Base-by-base conservation (phyloP, 2,797 vertebrate genomes). In the Malurus splendens region DNA sequence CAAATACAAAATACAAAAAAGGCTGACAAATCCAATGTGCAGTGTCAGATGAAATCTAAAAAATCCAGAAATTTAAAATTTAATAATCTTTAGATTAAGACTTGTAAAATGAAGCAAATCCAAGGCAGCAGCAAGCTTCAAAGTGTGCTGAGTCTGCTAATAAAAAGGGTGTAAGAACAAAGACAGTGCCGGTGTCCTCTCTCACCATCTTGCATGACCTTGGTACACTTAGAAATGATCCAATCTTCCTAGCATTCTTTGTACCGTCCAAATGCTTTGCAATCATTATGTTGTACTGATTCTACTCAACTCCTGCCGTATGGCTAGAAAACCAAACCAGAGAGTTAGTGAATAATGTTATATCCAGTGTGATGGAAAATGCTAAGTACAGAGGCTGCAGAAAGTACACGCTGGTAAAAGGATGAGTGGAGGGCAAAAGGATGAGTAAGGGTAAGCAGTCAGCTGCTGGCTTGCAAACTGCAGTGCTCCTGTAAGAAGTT, bases 261-360 rank as follows among this genome's bases (percentile, higher is more conserved):
- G 90, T 93, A 95, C 95, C 92, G 91, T 95, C 94, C 94, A 30
- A 94, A 73, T 57, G 93, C 90, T 92, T 78, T 90, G 84, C 82
- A 84, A 92, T 92, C 96, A 97, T 98, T 99, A 99, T 92, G 98
- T 99, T 90, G 98, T 98, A 95, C 98, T 98, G 97, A 99, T 98
- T 95, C 99, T 98, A 92, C 98, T 98, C 84, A 99, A 98, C 98
- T 99, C 99, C 97, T 98, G 98, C 98, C 99, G 98, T 97, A 99
- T 99, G 96, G 99, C 99, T 99, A 96, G 32, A 94, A 94, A 95
- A 87, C 74, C 94, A 94, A 95, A 72, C 42, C 89, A 86, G 59
- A 76, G 38, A 51, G 68, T 82, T 32, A 78, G 72, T 85, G 95
- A 86, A 73, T 47, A 39, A 30, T 13, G 59, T 28, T 61, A 38